Evolutionary conservation across 1,140 invertebrate species (phyloP).

Genomic region (Pseudomyrmex flavicornis): DNA sequence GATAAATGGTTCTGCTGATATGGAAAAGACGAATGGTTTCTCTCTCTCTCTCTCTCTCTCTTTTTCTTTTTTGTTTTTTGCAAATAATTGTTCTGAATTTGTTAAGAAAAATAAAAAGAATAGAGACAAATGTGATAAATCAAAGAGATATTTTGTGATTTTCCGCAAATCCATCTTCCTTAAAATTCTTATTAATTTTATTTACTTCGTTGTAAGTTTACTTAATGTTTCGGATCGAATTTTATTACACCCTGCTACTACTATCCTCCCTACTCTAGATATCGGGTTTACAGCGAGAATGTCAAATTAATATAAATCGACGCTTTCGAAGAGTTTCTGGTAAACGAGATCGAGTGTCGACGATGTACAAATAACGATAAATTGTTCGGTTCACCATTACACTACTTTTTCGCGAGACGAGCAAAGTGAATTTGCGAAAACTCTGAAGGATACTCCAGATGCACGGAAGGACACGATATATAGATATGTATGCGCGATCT

Average conservation of each 20-base stretch:
- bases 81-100: slow-evolving; percentile 43
- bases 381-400: slow-evolving; percentile 35
- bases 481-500: too few species aligned
- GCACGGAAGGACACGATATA: background rate
- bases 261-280: background rate
- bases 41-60: too few species aligned
- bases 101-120: slow-evolving; percentile 19
- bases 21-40: slow-evolving; percentile 11
- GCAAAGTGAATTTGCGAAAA: slow-evolving; percentile 39
- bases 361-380: slow-evolving; percentile 41
- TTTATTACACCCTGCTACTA: background rate
- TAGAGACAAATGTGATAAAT: slow-evolving; percentile 23
- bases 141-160: background rate
- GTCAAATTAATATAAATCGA: slow-evolving; percentile 44
- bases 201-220: background rate
- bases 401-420: background rate
- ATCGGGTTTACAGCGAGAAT: slow-evolving; percentile 1
- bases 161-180: background rate
- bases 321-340: background rate
- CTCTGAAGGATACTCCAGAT: slow-evolving; percentile 9
- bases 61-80: background rate
- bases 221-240: background rate
- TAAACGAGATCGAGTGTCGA: slow-evolving; percentile 24
- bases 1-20: slow-evolving; percentile 41
- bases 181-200: background rate